Evolutionary conservation across 2,888 invertebrate species (phyloP).

Genomic region (Phanerotoma sp.): DNA sequence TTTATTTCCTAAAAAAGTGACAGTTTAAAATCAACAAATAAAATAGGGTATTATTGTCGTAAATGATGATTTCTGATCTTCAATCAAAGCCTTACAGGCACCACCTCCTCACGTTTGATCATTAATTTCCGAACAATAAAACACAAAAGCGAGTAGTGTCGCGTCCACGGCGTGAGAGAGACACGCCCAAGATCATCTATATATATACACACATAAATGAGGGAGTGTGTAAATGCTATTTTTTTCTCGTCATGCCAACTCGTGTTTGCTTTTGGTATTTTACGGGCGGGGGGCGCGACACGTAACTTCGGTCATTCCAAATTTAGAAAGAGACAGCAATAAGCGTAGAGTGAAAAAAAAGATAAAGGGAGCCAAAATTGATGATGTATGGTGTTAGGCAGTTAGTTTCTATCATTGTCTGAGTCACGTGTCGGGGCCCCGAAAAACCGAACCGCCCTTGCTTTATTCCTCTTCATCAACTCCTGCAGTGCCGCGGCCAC

Average conservation of each 20-base stretch:
- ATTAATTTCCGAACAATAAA: conserved; percentile 55
- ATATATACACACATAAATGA: too few species aligned
- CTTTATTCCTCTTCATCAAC: conserved; percentile 3
- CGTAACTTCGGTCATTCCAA: conserved; percentile 32
- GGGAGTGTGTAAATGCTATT: conserved; percentile 30
- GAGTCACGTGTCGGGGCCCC: conserved; percentile 49
- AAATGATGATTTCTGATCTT: conserved; percentile 6
- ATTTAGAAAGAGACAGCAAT: conserved; percentile 3
- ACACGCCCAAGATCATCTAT: conserved; percentile 50
- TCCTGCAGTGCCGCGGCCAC: background rate
- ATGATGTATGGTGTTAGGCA: conserved; percentile 47
- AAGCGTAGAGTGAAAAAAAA: conserved; percentile 8
- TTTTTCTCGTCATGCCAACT: conserved; percentile 25
- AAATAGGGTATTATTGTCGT: conserved; percentile 7
- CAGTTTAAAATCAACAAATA: conserved; percentile 8
- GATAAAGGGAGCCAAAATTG: conserved; percentile 47
- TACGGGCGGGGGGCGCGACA: conserved; percentile 38
- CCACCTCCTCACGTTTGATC: conserved; percentile 38
- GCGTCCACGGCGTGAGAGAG: conserved; percentile 51
- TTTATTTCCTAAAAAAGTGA: too few species aligned
- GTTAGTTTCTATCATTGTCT: conserved; percentile 52
- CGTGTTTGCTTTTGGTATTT: conserved; percentile 57
- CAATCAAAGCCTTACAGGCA: conserved; percentile 19
- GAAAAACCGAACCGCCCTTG: conserved; percentile 22
- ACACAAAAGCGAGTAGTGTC: conserved; percentile 39